Base-by-base conservation (phyloP, 2,888 invertebrate species). In the Xestia xanthographa region DNA sequence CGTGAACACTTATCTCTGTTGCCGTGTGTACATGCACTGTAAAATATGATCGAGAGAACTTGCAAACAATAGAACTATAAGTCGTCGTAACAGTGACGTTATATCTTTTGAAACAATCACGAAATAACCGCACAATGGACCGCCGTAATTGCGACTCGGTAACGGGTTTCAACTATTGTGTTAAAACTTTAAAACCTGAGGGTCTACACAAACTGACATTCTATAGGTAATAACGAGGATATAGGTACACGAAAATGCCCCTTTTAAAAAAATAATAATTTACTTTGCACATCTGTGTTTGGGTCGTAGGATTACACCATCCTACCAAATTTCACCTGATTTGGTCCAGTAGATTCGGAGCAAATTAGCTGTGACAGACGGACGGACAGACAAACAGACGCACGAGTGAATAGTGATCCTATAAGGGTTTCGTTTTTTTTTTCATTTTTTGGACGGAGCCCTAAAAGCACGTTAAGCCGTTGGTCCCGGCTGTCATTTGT, bases 1-100 rank as follows among this genome's bases (percentile, higher is more conserved):
- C 9, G 20, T 48, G 22, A 1, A 63, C 45, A 66, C 26, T 5
- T 41, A n/a, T 34, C 34, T 45, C 26, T n/a, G 9, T 69, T 41
- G 41, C 66, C 41, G 22, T 41, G 48, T 63, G 26, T 58, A 58
- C 63, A 66, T 70, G 75, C 75, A 70, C 68, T 78, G 83, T 89
- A 86, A 89, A 87, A 89, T 89, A 90, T 86, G 89, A 90, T 84
- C 79, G 80, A 81, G 87, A 80, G 79, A 85, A 74, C 83, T 66
- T 67, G 75, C 75, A 86, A 89, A 91, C 90, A 90, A 91, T 91
- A 85, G 89, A 72, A 72, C 83, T 81, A 88, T 90, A 90, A 89
- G 82, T 88, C 83, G 84, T 77, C 72, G 70, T 56, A 66, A 73
- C 71, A 53, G 83, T 83, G 75, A 75, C 76, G 75, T 70, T 75